A percentile compares a stretch with the other conserved stretches of the same genome.
phyloP scores from a whole-genome alignment of 2,797 vertebrate genomes.

The Spondyliosoma cantharus region DNA sequence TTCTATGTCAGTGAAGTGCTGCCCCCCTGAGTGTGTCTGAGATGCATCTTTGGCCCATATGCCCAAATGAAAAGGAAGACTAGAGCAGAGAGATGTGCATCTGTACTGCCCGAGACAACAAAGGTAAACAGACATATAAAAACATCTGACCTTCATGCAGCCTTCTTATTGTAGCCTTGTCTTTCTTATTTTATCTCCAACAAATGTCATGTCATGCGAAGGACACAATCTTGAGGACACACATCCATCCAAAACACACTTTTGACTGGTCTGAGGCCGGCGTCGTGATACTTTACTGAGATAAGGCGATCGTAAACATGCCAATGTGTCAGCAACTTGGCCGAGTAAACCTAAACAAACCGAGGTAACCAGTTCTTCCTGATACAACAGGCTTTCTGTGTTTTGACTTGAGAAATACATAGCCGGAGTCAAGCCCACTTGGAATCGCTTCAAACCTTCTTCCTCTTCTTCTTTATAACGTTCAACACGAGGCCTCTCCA shows the following conservation, averaged over 20 bases:
- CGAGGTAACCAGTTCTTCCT: not conserved
- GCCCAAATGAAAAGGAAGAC: slow-evolving; percentile 46
- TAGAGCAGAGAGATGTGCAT: slow-evolving; percentile 47
- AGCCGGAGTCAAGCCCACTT: too few species aligned
- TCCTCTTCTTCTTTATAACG: too few species aligned
- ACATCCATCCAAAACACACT: not conserved
- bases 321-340: not conserved
- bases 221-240: not conserved
- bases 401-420: not conserved
- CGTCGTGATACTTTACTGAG: not conserved
- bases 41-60: slow-evolving; percentile 68
- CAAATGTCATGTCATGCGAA: not conserved
- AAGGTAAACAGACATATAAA: slow-evolving; percentile 16
- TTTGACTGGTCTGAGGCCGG: not conserved
- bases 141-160: slow-evolving; percentile 36
- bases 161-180: slow-evolving; percentile 15
- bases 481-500: too few species aligned
- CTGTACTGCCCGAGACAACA: slow-evolving; percentile 28
- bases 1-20: slow-evolving; percentile 75
- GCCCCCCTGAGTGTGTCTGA: slow-evolving; percentile 72
- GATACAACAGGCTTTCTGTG: not conserved
- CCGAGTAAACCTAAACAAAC: slow-evolving; percentile 16
- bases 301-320: slow-evolving; percentile 15
- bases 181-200: slow-evolving; percentile 32
- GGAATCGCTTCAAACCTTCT: too few species aligned